A percentile compares a stretch with the other conserved stretches of the same genome.
Conservation (phyloP, 2,888 invertebrate species). For the Euzophera pinguis region DNA sequence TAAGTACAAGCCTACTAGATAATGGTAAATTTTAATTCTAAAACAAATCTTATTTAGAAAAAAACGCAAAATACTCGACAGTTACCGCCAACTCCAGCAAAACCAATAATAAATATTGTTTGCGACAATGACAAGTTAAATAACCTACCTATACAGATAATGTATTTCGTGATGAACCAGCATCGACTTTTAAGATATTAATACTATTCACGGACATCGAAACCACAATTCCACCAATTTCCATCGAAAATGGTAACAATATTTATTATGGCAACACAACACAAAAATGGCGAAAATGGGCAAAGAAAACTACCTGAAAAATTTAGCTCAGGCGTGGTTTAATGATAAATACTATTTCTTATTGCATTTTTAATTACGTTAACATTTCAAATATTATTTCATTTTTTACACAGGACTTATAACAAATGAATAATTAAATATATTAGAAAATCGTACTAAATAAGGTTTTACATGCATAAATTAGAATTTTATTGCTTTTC, state of each 20-base stretch:
- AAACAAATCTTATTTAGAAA: too few species aligned
- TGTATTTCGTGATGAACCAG: slow-evolving; percentile 30
- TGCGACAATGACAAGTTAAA: not conserved
- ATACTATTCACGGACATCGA: slow-evolving; percentile 8
- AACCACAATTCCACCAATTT: not conserved
- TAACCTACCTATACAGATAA: slow-evolving; percentile 10
- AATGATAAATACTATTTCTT: not conserved
- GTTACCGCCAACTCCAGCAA: slow-evolving; percentile 21
- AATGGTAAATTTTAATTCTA: too few species aligned
- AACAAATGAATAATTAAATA: too few species aligned
- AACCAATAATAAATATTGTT: slow-evolving; percentile 7
- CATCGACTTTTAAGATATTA: slow-evolving; percentile 22
- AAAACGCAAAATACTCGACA: slow-evolving; percentile 11
- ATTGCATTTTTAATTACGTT: slow-evolving; percentile 1
- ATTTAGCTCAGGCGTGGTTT: not conserved
- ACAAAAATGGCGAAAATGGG: not conserved
- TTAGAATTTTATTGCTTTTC: not conserved
- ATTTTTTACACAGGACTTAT: slow-evolving; percentile 4
- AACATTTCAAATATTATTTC: slow-evolving; percentile 11
- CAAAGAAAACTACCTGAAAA: not conserved
- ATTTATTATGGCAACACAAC: slow-evolving; percentile 2
- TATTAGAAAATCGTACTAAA: not conserved
- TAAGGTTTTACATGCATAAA: not conserved
- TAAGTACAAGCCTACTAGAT: too few species aligned
- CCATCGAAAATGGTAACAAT: not conserved